Evolutionary conservation across 2,888 invertebrate species (phyloP).

Genomic region (Apomyelois bistriatella): DNA sequence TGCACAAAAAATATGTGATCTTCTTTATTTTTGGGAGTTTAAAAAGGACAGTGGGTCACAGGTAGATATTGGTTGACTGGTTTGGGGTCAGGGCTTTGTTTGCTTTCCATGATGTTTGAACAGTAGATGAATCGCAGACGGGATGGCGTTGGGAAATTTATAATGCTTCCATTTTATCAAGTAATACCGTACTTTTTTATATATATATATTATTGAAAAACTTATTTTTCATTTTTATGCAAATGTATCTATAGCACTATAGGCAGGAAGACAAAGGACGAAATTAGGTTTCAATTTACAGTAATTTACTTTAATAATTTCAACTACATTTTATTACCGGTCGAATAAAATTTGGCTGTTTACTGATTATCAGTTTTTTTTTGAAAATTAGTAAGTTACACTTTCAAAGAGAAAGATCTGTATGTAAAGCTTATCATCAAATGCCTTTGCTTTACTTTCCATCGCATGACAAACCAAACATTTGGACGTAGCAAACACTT

Average conservation of each 20-base stretch:
- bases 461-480: conserved; percentile 40
- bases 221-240: too few relatives aligned
- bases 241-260: too few relatives aligned
- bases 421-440: background rate
- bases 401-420: too few relatives aligned
- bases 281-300: too few relatives aligned
- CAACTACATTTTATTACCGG: too few relatives aligned
- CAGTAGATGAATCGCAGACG: conserved; percentile 45
- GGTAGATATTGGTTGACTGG: conserved; percentile 20
- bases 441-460: conserved; percentile 21
- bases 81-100: conserved; percentile 25
- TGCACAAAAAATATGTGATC: background rate
- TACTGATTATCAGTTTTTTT: too few relatives aligned
- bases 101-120: conserved; percentile 41
- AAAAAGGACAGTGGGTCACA: conserved; percentile 20
- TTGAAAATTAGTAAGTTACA: too few relatives aligned
- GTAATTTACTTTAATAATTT: too few relatives aligned
- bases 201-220: too few relatives aligned
- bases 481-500: conserved; percentile 38
- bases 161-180: conserved; percentile 40
- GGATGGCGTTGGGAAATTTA: conserved; percentile 55
- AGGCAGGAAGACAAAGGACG: too few relatives aligned
- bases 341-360: too few relatives aligned
- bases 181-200: too few relatives aligned
- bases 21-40: background rate